These are phyloP conservation scores for Climacteris rufus DNA, from an alignment of 2,113 vertebrate genomes.

Conservation along the genomic window DNA sequence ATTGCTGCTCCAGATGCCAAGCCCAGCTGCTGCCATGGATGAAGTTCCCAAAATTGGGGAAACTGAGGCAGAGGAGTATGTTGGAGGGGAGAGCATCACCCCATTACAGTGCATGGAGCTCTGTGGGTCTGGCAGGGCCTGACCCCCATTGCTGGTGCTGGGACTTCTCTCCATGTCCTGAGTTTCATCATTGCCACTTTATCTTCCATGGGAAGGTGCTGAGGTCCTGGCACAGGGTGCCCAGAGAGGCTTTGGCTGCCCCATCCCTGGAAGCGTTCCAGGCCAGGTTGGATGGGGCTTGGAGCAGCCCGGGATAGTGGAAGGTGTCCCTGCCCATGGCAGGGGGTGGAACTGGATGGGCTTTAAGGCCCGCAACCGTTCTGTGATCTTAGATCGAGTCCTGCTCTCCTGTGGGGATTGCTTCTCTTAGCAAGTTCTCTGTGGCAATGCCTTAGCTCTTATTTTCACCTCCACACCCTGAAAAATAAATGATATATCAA, in stretches of 20 bases:
- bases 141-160: too few species aligned
- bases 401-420: rapidly evolving
- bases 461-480: not conserved
- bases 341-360: not conserved
- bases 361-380: not conserved
- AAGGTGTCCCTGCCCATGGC: not conserved
- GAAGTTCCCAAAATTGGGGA: not conserved
- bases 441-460: rapidly evolving
- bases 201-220: not conserved
- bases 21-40: rapidly evolving
- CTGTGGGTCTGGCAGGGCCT: not conserved
- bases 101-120: not conserved
- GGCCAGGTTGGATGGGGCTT: not conserved
- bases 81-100: not conserved
- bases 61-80: not conserved
- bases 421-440: not conserved
- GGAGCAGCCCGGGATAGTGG: not conserved
- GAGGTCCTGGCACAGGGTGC: not conserved
- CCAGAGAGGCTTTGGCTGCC: not conserved
- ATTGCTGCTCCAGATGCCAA: not conserved
- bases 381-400: not conserved
- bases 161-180: not conserved
- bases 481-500: not conserved
- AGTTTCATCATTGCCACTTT: rapidly evolving
- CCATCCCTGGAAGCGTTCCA: not conserved